Evolutionary conservation across 1,140 invertebrate genomes (phyloP).

Genomic region (Hyphantria cunea): DNA sequence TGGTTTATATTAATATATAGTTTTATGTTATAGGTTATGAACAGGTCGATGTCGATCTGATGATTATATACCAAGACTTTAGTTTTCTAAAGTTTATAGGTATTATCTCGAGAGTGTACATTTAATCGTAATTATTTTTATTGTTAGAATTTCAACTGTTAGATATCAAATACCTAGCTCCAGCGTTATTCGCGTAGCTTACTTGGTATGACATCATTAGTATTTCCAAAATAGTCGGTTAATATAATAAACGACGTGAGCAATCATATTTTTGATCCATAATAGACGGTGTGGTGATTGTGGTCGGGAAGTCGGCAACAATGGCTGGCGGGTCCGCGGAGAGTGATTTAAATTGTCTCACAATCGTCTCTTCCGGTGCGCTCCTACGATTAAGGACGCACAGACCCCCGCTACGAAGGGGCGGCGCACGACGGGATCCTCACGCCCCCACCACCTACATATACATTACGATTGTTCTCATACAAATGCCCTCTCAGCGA

Average conservation of each 20-base stretch:
- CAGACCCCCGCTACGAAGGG: slow-evolving; percentile 31
- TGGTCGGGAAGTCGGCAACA: slow-evolving; percentile 61
- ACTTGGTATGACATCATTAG: background rate
- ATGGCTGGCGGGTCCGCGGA: slow-evolving; percentile 53
- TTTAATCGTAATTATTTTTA: too few species aligned
- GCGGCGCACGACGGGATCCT: slow-evolving; percentile 25
- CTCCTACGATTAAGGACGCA: slow-evolving; percentile 50
- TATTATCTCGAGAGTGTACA: too few species aligned
- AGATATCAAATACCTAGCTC: too few species aligned
- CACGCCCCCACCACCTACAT: slow-evolving; percentile 30
- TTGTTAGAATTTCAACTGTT: too few species aligned
- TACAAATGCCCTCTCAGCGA: slow-evolving; percentile 38
- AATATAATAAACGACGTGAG: slow-evolving; percentile 18
- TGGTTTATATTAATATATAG: too few species aligned
- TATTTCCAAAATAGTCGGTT: background rate
- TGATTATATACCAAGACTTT: too few species aligned
- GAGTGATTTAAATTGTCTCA: slow-evolving; percentile 75
- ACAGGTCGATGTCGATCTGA: too few species aligned
- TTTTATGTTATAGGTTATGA: too few species aligned
- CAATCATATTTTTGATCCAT: slow-evolving; percentile 29
- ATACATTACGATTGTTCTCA: slow-evolving; percentile 29
- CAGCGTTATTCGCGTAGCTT: background rate
- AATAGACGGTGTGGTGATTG: slow-evolving; percentile 35
- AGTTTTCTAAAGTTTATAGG: too few species aligned
- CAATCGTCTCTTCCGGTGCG: slow-evolving; percentile 65